Conservation (phyloP, 2,113 vertebrate genomes). For the Sylvietta virens region DNA sequence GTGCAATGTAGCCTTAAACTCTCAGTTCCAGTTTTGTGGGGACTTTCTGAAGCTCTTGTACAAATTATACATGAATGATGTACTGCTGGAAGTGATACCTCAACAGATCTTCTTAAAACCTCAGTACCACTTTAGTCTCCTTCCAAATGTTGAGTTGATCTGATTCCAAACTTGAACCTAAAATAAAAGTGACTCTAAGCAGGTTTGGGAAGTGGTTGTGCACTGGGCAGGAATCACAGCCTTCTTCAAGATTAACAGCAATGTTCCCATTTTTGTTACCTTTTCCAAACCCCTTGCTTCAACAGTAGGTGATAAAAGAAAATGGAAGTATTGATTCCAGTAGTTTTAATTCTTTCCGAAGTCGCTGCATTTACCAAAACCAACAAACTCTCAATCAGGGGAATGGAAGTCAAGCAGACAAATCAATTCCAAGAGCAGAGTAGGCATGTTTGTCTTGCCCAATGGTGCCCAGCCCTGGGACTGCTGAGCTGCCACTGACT, state of each 20-base stretch:
- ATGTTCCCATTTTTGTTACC: background rate
- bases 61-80: background rate
- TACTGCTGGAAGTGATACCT: background rate
- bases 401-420: background rate
- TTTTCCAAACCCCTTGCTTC: background rate
- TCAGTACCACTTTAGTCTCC: background rate
- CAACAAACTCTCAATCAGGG: background rate
- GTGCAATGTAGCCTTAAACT: background rate
- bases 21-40: background rate
- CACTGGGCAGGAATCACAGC: background rate
- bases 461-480: background rate
- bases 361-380: background rate
- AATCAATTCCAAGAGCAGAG: background rate
- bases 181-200: background rate
- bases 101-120: conserved; percentile 6
- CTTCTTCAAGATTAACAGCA: background rate
- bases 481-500: background rate
- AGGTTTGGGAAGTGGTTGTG: background rate
- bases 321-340: background rate
- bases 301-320: background rate
- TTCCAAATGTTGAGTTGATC: conserved; percentile 45
- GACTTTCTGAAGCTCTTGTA: background rate
- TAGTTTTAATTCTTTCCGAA: background rate
- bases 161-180: background rate
- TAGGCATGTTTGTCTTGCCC: background rate